Evolutionary conservation across 2,888 invertebrate species (phyloP).

Genomic region (Apoda limacodes): DNA sequence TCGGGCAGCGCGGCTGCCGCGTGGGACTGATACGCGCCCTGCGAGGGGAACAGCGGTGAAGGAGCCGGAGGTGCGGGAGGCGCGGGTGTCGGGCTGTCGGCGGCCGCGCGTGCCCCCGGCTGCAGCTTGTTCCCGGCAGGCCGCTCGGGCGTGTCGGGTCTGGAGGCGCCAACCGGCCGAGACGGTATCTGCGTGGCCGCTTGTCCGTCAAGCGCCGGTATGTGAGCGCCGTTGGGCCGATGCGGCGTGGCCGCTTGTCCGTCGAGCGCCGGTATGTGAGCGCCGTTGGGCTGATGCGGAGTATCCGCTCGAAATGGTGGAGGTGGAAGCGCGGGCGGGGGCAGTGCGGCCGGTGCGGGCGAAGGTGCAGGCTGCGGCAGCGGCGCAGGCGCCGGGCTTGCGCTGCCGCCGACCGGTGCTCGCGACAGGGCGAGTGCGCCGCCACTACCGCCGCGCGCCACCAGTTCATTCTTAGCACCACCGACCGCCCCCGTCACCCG

Average conservation of each 20-base stretch:
- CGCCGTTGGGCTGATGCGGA: constrained; percentile 49
- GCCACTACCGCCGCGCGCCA: constrained; percentile 75
- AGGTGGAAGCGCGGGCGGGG: constrained; percentile 74
- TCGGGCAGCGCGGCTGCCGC: constrained; percentile 57
- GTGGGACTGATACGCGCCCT: constrained; percentile 63
- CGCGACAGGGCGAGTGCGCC: constrained; percentile 72
- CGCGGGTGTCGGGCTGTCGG: constrained; percentile 59
- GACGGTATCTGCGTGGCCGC: constrained; percentile 59
- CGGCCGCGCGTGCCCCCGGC: constrained; percentile 57
- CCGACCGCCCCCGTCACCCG: constrained; percentile 75
- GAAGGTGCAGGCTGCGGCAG: constrained; percentile 77
- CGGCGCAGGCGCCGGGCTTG: constrained; percentile 74
- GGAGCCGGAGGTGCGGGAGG: constrained; percentile 57
- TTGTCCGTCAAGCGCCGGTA: constrained; percentile 54
- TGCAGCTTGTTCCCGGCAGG: constrained; percentile 58
- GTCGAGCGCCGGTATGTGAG: constrained; percentile 55
- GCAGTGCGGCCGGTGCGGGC: constrained; percentile 77
- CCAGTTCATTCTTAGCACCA: constrained; percentile 72
- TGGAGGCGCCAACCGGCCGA: constrained; percentile 51
- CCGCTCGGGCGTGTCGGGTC: constrained; percentile 54
- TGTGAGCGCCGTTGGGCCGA: constrained; percentile 51
- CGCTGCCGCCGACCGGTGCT: constrained; percentile 71
- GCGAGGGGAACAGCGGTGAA: constrained; percentile 53
- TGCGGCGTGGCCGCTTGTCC: constrained; percentile 57
- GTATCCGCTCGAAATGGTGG: constrained; percentile 71